Percentiles rank a stretch among this genome's conserved stretches.
These are phyloP conservation scores for Datnioides undecimradiatus DNA, from an alignment of 2,113 vertebrate species.

Conservation along the genomic window DNA sequence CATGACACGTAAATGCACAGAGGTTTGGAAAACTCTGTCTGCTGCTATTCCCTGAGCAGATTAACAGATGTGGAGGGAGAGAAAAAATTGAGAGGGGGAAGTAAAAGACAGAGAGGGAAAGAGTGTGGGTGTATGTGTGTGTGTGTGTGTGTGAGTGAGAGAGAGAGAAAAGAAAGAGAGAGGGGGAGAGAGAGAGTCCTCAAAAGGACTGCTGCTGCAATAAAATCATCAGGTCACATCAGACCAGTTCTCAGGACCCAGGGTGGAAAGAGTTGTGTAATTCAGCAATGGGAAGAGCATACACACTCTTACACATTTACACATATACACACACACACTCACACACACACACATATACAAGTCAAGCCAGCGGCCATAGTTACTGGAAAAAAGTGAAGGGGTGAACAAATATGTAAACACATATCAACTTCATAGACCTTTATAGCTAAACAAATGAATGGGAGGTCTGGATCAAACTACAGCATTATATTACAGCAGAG, in stretches of 20 bases:
- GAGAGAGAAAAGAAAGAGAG: slow-evolving; percentile 17
- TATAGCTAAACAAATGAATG: slow-evolving; percentile 82
- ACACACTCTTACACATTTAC: slow-evolving; percentile 34
- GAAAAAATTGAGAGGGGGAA: slow-evolving; percentile 51
- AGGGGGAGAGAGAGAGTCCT: slow-evolving; percentile 56
- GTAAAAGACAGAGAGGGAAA: slow-evolving; percentile 62
- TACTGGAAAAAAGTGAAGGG: slow-evolving; percentile 79
- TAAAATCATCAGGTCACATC: slow-evolving; percentile 86
- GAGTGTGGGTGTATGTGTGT: slow-evolving; percentile 27
- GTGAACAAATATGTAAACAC: slow-evolving; percentile 83
- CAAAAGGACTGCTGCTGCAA: slow-evolving; percentile 78
- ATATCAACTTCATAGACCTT: slow-evolving; percentile 78
- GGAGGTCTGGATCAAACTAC: slow-evolving; percentile 80
- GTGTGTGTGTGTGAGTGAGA: slow-evolving; percentile 1
- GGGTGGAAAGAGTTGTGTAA: slow-evolving; percentile 85
- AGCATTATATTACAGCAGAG: slow-evolving; percentile 67
- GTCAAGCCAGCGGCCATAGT: slow-evolving; percentile 63
- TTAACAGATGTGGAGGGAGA: slow-evolving; percentile 81
- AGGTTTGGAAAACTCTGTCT: slow-evolving; percentile 78
- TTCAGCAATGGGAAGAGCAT: slow-evolving; percentile 61
- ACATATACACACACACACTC: slow-evolving; percentile 38
- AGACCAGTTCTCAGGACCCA: slow-evolving; percentile 80
- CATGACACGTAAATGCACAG: slow-evolving; percentile 81
- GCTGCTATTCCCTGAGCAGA: slow-evolving; percentile 83
- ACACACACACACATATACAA: slow-evolving; percentile 30